These are phyloP conservation scores for Shinisaurus crocodilurus DNA, from an alignment of 2,113 vertebrate genomes.

Conservation along the genomic window DNA sequence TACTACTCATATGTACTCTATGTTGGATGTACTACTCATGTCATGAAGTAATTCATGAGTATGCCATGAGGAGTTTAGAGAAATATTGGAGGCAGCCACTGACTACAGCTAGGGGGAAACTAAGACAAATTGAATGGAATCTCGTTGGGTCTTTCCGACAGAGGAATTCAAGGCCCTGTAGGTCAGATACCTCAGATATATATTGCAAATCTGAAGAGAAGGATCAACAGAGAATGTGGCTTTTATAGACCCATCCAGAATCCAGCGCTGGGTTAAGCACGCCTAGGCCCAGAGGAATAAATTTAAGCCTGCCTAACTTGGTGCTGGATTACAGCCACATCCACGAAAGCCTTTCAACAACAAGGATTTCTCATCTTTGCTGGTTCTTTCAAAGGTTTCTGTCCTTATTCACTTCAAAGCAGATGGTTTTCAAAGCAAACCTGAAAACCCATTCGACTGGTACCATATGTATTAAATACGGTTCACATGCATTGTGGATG, in stretches of 20 bases:
- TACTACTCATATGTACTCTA: no score
- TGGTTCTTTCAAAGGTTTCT: background rate
- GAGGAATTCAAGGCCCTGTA: background rate
- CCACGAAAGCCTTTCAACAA: background rate
- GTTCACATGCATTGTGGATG: background rate
- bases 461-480: background rate
- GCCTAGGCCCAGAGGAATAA: background rate
- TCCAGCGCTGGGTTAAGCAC: background rate
- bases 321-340: background rate
- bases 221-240: background rate
- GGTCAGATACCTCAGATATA: background rate
- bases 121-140: background rate
- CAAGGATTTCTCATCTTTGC: background rate
- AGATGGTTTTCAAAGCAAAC: background rate
- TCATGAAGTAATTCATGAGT: background rate
- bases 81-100: background rate
- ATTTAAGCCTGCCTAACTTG: background rate
- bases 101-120: background rate
- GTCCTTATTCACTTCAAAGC: constrained; percentile 4
- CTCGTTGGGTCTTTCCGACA: background rate
- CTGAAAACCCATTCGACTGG: background rate
- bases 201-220: background rate
- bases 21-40: background rate
- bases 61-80: background rate
- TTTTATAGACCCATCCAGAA: background rate